Percentiles rank a stretch among this genome's conserved stretches.
Evolutionary conservation across 1,140 invertebrate genomes (phyloP).

Genomic region (Drosophila sp.): DNA sequence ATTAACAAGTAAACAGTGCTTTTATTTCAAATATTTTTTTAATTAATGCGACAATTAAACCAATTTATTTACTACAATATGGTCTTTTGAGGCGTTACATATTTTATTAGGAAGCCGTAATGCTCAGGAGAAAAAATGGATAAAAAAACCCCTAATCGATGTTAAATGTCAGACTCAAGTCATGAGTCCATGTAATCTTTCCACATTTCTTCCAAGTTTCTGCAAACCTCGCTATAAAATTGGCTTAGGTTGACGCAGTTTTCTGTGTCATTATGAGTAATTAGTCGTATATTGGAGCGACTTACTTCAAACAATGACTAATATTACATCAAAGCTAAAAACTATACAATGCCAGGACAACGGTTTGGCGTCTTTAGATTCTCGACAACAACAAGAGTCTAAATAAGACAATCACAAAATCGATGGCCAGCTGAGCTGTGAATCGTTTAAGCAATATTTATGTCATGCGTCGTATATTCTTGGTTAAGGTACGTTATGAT

Average conservation of each 20-base stretch:
- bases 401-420: slow-evolving; percentile 12
- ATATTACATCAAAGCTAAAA: slow-evolving; percentile 38
- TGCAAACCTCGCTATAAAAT: neutral
- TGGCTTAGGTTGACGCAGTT: slow-evolving; percentile 33
- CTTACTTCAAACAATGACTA: neutral
- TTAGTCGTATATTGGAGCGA: neutral
- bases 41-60: no score
- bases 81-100: neutral
- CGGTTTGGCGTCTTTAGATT: slow-evolving; percentile 13
- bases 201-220: neutral
- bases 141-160: slow-evolving; percentile 1
- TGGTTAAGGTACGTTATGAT: slow-evolving; percentile 58
- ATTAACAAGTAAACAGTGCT: no score
- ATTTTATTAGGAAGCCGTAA: neutral
- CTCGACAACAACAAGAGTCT: neutral
- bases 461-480: slow-evolving; percentile 47
- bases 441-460: slow-evolving; percentile 61
- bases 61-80: no score
- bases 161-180: slow-evolving; percentile 6
- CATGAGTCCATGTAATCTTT: slow-evolving; percentile 20
- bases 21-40: no score
- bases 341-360: slow-evolving; percentile 13
- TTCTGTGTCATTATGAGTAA: slow-evolving; percentile 38
- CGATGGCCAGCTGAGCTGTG: slow-evolving; percentile 20
- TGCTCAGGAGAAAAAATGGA: neutral